Percentiles rank a stretch among this genome's conserved stretches.
phyloP scores from a whole-genome alignment of 2,888 invertebrate species.

The Ganaspis brasiliensis region DNA sequence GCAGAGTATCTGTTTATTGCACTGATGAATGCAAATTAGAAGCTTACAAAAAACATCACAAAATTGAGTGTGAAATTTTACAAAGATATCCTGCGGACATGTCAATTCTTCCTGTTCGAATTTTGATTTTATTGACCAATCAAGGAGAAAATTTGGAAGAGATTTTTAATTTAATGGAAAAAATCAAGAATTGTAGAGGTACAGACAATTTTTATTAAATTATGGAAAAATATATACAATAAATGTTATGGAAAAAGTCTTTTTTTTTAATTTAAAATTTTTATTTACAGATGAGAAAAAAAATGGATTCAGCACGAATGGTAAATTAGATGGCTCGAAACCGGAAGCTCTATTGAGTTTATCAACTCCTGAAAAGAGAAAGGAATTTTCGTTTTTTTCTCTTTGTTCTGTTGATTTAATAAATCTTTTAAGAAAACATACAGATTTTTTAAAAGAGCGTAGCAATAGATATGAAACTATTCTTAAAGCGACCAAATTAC shows the following conservation, averaged over 20 bases:
- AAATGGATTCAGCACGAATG: slow-evolving; percentile 29
- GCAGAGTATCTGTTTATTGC: slow-evolving; percentile 43
- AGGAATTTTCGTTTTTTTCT: too few relatives aligned
- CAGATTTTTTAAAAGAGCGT: too few relatives aligned
- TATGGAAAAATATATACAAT: too few relatives aligned
- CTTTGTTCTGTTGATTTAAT: too few relatives aligned
- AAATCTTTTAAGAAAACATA: too few relatives aligned
- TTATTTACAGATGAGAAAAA: slow-evolving; percentile 17
- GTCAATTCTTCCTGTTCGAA: neutral
- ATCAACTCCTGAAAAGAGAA: neutral
- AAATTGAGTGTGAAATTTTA: slow-evolving; percentile 28
- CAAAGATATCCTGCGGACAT: neutral
- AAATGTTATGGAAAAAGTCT: too few relatives aligned
- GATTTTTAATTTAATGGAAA: too few relatives aligned
- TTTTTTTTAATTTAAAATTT: too few relatives aligned
- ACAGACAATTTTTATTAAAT: too few relatives aligned
- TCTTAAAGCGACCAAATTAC: too few relatives aligned
- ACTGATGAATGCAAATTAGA: slow-evolving; percentile 35
- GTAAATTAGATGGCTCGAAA: slow-evolving; percentile 33
- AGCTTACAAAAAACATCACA: slow-evolving; percentile 44
- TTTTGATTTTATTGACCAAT: neutral
- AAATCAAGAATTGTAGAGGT: too few relatives aligned
- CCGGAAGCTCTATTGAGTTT: slow-evolving; percentile 38
- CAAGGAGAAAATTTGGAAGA: neutral
- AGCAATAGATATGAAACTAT: too few relatives aligned